phyloP scores from a whole-genome alignment of 2,797 vertebrate species.

The Scleropages formosus region DNA sequence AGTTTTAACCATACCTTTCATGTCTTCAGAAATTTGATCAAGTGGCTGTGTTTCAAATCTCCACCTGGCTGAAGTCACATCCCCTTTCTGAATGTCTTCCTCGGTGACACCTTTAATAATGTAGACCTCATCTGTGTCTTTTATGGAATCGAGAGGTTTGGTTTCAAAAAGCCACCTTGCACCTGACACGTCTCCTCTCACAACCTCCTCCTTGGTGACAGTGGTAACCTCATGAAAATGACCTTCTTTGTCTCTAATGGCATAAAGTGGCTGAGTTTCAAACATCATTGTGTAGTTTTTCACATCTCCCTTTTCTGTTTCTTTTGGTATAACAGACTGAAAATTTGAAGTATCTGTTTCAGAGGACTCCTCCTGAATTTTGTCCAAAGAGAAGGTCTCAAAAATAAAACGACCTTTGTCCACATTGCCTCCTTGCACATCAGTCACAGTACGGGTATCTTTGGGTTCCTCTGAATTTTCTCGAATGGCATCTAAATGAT shows the following conservation, averaged over 20 bases:
- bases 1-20: conserved; percentile 66
- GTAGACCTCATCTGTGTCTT: conserved; percentile 81
- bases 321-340: conserved; percentile 64
- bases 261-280: conserved; percentile 89
- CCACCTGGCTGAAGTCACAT: conserved; percentile 83
- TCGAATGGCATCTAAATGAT: conserved; percentile 75
- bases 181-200: conserved; percentile 82
- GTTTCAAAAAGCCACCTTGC: conserved; percentile 94
- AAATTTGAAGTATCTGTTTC: conserved; percentile 54
- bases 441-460: conserved; percentile 68
- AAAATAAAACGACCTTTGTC: conserved; percentile 84
- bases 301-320: conserved; percentile 81
- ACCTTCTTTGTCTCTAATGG: conserved; percentile 87
- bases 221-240: conserved; percentile 89
- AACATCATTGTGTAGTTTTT: conserved; percentile 88
- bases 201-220: conserved; percentile 87
- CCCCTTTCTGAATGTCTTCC: conserved; percentile 85
- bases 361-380: conserved; percentile 76
- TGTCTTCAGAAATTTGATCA: conserved; percentile 80
- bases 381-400: conserved; percentile 82
- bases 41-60: conserved; percentile 89
- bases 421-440: conserved; percentile 84
- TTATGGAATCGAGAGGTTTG: conserved; percentile 86
- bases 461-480: conserved; percentile 62
- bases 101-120: conserved; percentile 88